phyloP scores from a whole-genome alignment of 2,797 vertebrate genomes.

The Melopsittacus undulatus region DNA sequence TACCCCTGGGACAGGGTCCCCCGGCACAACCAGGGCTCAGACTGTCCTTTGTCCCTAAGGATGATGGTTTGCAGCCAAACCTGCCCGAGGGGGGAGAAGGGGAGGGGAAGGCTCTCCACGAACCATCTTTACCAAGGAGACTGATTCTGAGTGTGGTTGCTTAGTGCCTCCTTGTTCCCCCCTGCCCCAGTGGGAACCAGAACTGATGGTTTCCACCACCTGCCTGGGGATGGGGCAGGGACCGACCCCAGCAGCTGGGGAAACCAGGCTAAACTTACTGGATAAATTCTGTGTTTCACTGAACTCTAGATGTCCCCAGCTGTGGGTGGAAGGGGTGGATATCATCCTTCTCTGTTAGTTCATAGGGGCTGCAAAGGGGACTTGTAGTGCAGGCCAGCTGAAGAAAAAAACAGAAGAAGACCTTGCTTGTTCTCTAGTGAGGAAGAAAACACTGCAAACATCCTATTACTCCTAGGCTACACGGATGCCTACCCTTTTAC shows the following conservation, averaged over 20 bases:
- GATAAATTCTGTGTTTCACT: neutral
- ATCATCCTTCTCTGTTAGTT: neutral
- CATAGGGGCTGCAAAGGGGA: neutral
- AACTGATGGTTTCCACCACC: neutral
- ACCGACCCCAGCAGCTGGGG: neutral
- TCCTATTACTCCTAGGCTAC: accelerated
- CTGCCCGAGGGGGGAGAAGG: neutral
- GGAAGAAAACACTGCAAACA: neutral
- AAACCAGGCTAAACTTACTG: neutral
- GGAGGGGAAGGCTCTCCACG: neutral
- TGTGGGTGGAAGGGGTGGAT: neutral
- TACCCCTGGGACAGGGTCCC: conserved; percentile 15
- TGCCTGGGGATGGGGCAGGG: accelerated
- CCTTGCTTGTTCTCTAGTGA: neutral
- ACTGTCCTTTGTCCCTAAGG: neutral
- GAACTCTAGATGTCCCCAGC: neutral
- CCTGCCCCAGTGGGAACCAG: neutral
- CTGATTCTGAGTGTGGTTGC: neutral
- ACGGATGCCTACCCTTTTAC: accelerated
- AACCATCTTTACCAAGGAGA: neutral
- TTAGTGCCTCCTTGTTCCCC: neutral
- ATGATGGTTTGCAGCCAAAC: neutral
- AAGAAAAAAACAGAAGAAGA: neutral
- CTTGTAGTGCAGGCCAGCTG: neutral
- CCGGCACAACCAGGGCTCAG: neutral